Base-by-base conservation (phyloP, 1,140 invertebrate genomes). In the Babylonia areolata region DNA sequence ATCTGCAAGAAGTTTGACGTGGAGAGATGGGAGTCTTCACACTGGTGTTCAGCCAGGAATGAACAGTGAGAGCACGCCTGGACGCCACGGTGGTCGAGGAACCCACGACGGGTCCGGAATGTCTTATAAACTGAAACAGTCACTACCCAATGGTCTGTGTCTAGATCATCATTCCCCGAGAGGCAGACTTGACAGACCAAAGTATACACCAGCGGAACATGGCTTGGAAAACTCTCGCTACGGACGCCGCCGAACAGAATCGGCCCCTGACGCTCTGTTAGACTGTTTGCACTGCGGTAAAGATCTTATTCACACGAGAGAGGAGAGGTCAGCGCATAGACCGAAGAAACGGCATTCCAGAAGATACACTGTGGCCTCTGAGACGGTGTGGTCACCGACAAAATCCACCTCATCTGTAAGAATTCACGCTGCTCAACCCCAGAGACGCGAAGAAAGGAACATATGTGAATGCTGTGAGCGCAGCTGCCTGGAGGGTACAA, bases 251-350 rank as follows among this genome's bases (percentile, higher is more conserved):
- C 58, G 82, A 6, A 73, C 64, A 11, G 64, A 73, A 42, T 84
- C 82, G 1, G 69, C 69, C 5, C 82, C 82, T 2, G 82, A 84
- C 11, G 64, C 64, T 28, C 23, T 84, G 64, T 20, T 84, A n/a
- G 64, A 73, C n/a, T 73, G 82, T 33, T 40, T 84, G 69, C 82
- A 84, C 69, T 84, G 82, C 23, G 82, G 82, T 6, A 69, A 84
- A 40, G 69, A 84, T 33, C 12, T 73, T 20, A 0, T 15, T 11
- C 15, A 17, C 20, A 33, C 3, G 54, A 83, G 58, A 71, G 35
- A 28, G 20, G 31, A 40, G 28, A 37, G 46, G 33, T 3, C n/a
- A 31, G 42, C 28, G 28, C 31, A 64, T 28, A 23, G 20, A 64
- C 23, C n/a, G 20, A 73, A 33, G 33, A 84, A 40, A 69, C 39